phyloP scores from a whole-genome alignment of 2,113 vertebrate genomes.

The Sardina pilchardus region DNA sequence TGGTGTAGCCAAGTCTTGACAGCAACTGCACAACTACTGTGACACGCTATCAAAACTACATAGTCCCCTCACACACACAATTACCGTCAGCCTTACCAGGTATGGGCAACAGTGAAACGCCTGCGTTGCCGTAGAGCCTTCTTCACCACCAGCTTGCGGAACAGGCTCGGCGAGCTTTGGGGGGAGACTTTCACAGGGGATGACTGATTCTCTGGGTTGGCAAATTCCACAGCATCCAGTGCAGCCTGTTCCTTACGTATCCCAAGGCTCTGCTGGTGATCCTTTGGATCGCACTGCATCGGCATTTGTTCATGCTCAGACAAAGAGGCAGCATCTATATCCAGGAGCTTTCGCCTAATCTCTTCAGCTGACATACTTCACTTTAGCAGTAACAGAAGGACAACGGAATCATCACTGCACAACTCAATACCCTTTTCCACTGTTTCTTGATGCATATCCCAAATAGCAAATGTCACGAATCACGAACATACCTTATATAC shows the following conservation, averaged over 20 bases:
- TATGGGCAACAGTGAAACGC: conserved; percentile 87
- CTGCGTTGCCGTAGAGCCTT: conserved; percentile 84
- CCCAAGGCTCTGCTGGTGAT: not conserved
- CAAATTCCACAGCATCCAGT: not conserved
- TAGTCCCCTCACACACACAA: not conserved
- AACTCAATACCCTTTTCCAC: not conserved
- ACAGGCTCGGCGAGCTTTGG: conserved; percentile 78
- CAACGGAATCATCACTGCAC: not conserved
- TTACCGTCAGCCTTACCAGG: conserved; percentile 73
- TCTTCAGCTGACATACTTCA: not conserved
- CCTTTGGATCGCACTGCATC: not conserved
- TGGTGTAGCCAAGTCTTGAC: too few species aligned
- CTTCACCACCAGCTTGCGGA: conserved; percentile 86
- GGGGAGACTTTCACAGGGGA: conserved; percentile 73
- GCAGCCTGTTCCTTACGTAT: too few species aligned
- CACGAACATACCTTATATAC: too few species aligned
- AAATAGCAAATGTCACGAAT: not conserved
- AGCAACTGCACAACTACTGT: too few species aligned
- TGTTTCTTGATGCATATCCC: not conserved
- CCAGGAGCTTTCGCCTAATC: not conserved
- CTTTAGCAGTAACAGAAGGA: not conserved
- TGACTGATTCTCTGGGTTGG: not conserved
- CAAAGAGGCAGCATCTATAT: not conserved
- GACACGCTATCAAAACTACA: not conserved
- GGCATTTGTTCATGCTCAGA: not conserved